Percentiles rank a stretch among this genome's conserved stretches.
Conservation (phyloP, 2,888 invertebrate species). For the Laothoe populi region DNA sequence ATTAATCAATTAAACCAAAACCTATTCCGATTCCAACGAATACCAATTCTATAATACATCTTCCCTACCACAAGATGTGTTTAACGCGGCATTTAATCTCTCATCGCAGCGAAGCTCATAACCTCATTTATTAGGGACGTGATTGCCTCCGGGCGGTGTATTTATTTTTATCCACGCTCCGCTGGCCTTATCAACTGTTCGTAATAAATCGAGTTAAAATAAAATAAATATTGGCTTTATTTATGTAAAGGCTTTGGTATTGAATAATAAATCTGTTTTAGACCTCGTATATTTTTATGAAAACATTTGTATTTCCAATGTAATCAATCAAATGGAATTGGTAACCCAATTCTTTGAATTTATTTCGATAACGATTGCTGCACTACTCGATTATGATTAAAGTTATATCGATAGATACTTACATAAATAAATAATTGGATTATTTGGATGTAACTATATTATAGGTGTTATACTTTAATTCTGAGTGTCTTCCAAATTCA, state of each 20-base stretch:
- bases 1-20: background rate
- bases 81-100: slow-evolving; percentile 15
- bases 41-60: background rate
- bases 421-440: too few species aligned
- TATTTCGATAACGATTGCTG: too few species aligned
- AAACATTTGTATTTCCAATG: background rate
- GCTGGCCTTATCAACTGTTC: slow-evolving; percentile 26
- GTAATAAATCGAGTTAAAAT: slow-evolving; percentile 27
- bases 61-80: background rate
- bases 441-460: too few species aligned
- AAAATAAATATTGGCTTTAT: slow-evolving; percentile 11
- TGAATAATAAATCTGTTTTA: background rate
- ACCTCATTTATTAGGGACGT: slow-evolving; percentile 27
- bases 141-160: slow-evolving; percentile 26
- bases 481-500: too few species aligned
- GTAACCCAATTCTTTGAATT: too few species aligned
- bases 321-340: too few species aligned
- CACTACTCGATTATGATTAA: too few species aligned
- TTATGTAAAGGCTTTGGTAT: background rate
- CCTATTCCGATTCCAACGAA: background rate
- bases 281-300: background rate
- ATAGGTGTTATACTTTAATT: too few species aligned
- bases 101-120: slow-evolving; percentile 22
- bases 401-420: too few species aligned
- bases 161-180: slow-evolving; percentile 24